A percentile compares a stretch with the other conserved stretches of the same genome.
These are phyloP conservation scores for Scytalopus superciliaris DNA, from an alignment of 2,113 vertebrate genomes.

Conservation along the genomic window DNA sequence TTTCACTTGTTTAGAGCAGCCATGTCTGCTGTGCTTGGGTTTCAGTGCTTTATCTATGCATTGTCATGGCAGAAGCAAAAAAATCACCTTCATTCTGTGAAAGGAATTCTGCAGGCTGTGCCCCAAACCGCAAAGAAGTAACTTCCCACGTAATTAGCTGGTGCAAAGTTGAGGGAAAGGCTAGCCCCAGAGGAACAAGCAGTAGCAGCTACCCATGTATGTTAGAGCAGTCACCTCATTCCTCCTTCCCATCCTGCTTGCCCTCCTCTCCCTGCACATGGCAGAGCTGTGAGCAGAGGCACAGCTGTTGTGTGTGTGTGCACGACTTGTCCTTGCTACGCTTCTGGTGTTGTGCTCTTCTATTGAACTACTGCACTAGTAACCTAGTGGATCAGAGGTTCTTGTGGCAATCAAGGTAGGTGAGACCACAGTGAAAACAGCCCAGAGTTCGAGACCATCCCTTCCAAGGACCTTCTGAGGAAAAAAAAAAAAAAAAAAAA, in stretches of 20 bases:
- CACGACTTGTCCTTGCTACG: background rate
- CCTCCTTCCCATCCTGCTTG: background rate
- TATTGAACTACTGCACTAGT: background rate
- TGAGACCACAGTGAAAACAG: background rate
- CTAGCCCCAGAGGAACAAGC: background rate
- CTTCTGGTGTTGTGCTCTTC: background rate
- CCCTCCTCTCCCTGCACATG: rapidly evolving
- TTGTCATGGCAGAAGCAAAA: background rate
- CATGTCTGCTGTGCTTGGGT: background rate
- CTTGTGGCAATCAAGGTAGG: background rate
- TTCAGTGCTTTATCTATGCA: background rate
- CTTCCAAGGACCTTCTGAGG: background rate
- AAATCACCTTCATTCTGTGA: background rate
- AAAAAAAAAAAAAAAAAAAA: too few species aligned
- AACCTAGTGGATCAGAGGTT: background rate
- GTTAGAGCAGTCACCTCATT: background rate
- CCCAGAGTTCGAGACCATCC: background rate
- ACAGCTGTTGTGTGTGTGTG: rapidly evolving
- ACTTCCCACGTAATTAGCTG: background rate
- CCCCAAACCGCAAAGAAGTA: background rate
- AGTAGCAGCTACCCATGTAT: background rate
- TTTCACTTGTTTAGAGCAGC: background rate
- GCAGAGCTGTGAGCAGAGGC: background rate
- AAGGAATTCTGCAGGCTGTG: background rate
- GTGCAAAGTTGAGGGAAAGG: background rate